phyloP scores from a whole-genome alignment of 2,888 invertebrate species.

The Caenorhabditis sp. region DNA sequence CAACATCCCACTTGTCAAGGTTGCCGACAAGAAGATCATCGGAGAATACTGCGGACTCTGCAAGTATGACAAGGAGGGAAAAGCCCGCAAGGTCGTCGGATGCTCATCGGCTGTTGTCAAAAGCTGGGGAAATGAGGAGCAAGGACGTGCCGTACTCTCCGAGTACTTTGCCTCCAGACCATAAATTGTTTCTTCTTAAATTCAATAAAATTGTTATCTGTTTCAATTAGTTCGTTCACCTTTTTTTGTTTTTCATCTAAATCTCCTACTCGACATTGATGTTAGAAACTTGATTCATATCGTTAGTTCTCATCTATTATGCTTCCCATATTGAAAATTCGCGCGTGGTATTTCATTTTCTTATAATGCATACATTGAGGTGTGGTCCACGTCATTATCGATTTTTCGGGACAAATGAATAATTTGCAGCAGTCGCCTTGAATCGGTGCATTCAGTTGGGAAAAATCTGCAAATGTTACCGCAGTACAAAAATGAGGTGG shows the following conservation, averaged over 20 bases:
- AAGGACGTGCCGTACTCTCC: constrained; percentile 90
- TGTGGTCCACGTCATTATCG: no score
- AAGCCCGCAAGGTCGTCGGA: constrained; percentile 91
- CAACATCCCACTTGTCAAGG: constrained; percentile 93
- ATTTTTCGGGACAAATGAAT: no score
- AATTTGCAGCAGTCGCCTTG: no score
- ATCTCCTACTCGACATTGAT: background rate
- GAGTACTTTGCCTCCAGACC: constrained; percentile 82
- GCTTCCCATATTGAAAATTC: background rate
- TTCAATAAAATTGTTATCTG: constrained; percentile 49
- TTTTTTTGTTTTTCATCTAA: background rate
- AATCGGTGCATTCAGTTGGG: background rate
- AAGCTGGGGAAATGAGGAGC: constrained; percentile 97
- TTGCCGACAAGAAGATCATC: constrained; percentile 95
- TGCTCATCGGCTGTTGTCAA: constrained; percentile 97
- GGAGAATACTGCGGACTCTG: constrained; percentile 99
- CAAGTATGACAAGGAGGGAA: constrained; percentile 98
- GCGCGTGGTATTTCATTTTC: background rate
- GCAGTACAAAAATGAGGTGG: constrained; percentile 24
- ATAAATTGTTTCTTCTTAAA: constrained; percentile 50
- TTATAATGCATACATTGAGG: background rate
- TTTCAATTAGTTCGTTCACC: background rate
- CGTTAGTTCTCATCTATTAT: background rate
- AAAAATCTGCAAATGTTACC: constrained; percentile 29
- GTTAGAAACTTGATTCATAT: background rate